Conservation (phyloP, 2,797 vertebrate species). For the Lateolabrax maculatus region DNA sequence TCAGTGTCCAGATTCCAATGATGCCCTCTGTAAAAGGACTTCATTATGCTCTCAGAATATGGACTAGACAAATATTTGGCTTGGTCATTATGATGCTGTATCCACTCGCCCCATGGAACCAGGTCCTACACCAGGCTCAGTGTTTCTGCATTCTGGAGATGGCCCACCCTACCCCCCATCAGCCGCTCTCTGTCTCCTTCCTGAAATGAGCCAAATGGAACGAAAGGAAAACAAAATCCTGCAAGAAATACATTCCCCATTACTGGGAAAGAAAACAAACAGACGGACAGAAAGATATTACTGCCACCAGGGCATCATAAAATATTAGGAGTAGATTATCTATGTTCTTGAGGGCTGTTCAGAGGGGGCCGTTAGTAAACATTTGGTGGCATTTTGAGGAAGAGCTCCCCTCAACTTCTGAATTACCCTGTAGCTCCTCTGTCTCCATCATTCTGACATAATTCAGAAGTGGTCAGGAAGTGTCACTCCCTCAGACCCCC, state of each 20-base stretch:
- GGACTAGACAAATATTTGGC: conserved; percentile 85
- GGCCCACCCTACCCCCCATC: conserved; percentile 37
- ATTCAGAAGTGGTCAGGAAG: conserved; percentile 64
- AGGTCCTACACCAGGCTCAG: conserved; percentile 73
- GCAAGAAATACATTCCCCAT: conserved; percentile 21
- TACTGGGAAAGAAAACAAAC: neutral
- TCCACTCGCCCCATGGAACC: conserved; percentile 71
- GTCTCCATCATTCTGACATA: conserved; percentile 54
- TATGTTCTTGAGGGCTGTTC: neutral
- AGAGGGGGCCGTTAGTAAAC: neutral
- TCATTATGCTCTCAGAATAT: conserved; percentile 85
- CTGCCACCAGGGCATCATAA: neutral
- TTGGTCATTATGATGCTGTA: conserved; percentile 85
- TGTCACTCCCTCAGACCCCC: conserved; percentile 48
- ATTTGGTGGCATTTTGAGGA: neutral
- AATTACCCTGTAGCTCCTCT: conserved; percentile 5
- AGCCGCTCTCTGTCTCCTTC: conserved; percentile 36
- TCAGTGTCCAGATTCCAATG: conserved; percentile 82
- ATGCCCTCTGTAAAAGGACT: conserved; percentile 83
- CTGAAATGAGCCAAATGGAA: conserved; percentile 39
- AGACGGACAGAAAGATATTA: neutral
- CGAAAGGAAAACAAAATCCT: conserved; percentile 9
- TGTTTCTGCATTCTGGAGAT: conserved; percentile 73
- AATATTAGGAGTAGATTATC: neutral
- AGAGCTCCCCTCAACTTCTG: neutral